Evolutionary conservation across 1,140 invertebrate genomes (phyloP).

Genomic region (Semibalanus balanoides): DNA sequence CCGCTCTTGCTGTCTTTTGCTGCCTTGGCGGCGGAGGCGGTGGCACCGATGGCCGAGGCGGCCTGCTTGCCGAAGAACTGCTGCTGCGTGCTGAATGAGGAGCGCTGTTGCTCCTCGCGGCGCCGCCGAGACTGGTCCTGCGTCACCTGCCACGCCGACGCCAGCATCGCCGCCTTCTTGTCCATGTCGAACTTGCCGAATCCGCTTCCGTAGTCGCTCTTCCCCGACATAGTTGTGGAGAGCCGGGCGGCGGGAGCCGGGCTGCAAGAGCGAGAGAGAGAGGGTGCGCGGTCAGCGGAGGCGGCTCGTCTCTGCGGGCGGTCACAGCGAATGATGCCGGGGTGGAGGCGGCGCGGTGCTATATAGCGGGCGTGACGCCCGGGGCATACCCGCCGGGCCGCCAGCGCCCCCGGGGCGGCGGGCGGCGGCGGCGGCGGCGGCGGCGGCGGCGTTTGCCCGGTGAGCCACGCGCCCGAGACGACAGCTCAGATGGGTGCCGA

Average conservation of each 20-base stretch:
- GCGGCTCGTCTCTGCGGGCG: too few relatives aligned
- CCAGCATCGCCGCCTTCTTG: conserved; percentile 4
- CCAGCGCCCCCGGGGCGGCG: too few relatives aligned
- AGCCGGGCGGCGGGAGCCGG: background rate
- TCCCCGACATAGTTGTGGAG: background rate
- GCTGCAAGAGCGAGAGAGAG: background rate
- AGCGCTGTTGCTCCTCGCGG: background rate
- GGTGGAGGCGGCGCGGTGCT: background rate
- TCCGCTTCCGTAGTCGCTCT: background rate
- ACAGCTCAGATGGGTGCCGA: too few relatives aligned
- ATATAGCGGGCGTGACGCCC: background rate
- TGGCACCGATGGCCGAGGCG: background rate
- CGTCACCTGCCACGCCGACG: background rate
- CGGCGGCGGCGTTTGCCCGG: too few relatives aligned
- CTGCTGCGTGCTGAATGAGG: background rate
- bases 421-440: too few relatives aligned
- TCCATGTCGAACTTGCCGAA: conserved; percentile 1
- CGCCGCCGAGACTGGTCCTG: background rate
- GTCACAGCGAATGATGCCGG: background rate
- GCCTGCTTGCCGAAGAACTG: conserved; percentile 2
- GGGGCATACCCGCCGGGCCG: too few relatives aligned
- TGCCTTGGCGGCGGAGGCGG: background rate
- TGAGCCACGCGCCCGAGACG: too few relatives aligned
- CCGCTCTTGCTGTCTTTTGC: background rate
- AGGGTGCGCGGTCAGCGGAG: background rate